Evolutionary conservation across 2,797 vertebrate species (phyloP).

Genomic region (Liparis tanakae): DNA sequence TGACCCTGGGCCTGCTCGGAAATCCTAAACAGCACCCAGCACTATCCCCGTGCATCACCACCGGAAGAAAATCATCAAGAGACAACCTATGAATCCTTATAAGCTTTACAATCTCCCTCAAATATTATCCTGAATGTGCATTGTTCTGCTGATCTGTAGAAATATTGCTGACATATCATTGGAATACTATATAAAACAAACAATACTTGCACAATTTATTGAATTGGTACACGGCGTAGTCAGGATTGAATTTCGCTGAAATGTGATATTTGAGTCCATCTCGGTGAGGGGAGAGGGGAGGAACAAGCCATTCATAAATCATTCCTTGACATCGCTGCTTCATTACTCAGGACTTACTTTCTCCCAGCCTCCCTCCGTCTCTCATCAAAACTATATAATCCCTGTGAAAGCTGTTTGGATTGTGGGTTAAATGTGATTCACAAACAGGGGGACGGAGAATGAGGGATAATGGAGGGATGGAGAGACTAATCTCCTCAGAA

Average conservation of each 20-base stretch:
- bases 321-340: conserved; percentile 76
- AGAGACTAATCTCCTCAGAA: conserved; percentile 60
- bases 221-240: conserved; percentile 71
- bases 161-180: conserved; percentile 69
- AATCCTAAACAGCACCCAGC: conserved; percentile 31
- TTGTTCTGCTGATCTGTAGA: conserved; percentile 52
- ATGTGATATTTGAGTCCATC: conserved; percentile 67
- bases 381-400: conserved; percentile 79
- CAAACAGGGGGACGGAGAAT: conserved; percentile 56
- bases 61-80: conserved; percentile 4
- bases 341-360: conserved; percentile 79
- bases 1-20: conserved; percentile 45
- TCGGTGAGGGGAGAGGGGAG: conserved; percentile 54
- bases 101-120: conserved; percentile 22
- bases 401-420: conserved; percentile 77
- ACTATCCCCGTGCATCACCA: conserved; percentile 12
- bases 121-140: conserved; percentile 40
- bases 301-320: conserved; percentile 73
- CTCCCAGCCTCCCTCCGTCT: conserved; percentile 65
- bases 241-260: conserved; percentile 69
- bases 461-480: conserved; percentile 17
- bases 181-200: conserved; percentile 70
- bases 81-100: conserved; percentile 25
- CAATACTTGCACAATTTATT: conserved; percentile 65
- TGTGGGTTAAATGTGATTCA: conserved; percentile 73